A percentile compares a stretch with the other conserved stretches of the same genome.
Evolutionary conservation across 2,797 vertebrate species (phyloP).

Genomic region (Microctenopoma stevenorrisi): DNA sequence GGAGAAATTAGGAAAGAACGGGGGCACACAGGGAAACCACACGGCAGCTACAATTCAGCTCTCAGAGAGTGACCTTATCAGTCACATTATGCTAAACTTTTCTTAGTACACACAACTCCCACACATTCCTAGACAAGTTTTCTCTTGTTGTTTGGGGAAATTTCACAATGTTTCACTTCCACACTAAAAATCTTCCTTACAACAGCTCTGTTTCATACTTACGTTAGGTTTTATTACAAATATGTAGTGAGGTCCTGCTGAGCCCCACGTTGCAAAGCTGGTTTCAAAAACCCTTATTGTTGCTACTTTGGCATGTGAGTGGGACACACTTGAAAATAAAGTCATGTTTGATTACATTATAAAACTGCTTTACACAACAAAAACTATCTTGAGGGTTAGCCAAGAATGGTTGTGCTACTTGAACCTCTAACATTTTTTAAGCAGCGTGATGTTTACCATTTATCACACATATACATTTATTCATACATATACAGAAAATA

Average conservation of each 20-base stretch:
- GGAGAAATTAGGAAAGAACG: too few species aligned
- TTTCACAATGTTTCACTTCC: constrained; percentile 10
- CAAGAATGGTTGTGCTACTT: too few species aligned
- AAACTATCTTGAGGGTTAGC: too few species aligned
- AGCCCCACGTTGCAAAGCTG: too few species aligned
- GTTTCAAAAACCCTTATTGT: background rate
- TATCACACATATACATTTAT: too few species aligned
- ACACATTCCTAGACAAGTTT: background rate
- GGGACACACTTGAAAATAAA: too few species aligned
- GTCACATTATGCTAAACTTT: background rate
- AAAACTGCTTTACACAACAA: background rate
- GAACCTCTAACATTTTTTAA: too few species aligned
- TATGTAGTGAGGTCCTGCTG: background rate
- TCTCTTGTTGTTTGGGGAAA: background rate
- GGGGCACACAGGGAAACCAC: background rate
- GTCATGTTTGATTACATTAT: too few species aligned
- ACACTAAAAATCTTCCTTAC: background rate
- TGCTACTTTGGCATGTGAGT: too few species aligned
- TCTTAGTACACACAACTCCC: background rate
- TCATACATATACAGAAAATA: too few species aligned
- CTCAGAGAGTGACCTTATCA: background rate
- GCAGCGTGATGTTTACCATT: too few species aligned
- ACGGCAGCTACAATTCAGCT: background rate
- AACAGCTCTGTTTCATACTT: background rate
- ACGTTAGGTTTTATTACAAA: background rate